phyloP scores from a whole-genome alignment of 2,113 vertebrate genomes.

The Bos javanicus region DNA sequence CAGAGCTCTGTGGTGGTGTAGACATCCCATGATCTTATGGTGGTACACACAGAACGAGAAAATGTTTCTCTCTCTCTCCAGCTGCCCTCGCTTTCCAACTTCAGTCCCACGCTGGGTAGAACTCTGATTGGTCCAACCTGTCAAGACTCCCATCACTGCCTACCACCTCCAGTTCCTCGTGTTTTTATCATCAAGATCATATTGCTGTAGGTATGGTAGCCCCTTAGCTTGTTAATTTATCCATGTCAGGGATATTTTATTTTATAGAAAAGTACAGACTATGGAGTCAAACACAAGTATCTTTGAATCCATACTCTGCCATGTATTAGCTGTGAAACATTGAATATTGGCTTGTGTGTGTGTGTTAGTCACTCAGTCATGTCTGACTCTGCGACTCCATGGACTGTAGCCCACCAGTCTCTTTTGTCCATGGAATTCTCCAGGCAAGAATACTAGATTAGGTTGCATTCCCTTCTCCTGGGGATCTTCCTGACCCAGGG shows the following conservation, averaged over 20 bases:
- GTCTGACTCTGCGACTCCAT: neutral
- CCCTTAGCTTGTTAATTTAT: neutral
- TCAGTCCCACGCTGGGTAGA: neutral
- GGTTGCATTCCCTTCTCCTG: neutral
- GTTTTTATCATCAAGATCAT: neutral
- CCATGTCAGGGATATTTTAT: neutral
- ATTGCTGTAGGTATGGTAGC: neutral
- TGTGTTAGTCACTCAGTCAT: neutral
- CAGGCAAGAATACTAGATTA: neutral
- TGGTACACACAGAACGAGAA: neutral
- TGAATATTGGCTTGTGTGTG: neutral
- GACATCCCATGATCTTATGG: neutral
- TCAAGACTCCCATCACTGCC: no score
- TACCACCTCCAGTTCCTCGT: neutral
- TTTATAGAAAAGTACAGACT: neutral
- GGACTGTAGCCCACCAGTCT: neutral
- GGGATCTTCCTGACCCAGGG: neutral
- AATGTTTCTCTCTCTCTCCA: neutral
- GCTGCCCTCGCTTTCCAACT: neutral
- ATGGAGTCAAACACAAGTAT: neutral
- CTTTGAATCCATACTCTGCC: neutral
- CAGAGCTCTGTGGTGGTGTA: neutral
- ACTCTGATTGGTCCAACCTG: neutral
- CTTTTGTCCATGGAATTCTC: neutral
- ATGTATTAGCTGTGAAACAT: neutral